A percentile compares a stretch with the other conserved stretches of the same genome.
Conservation (phyloP, 2,113 vertebrate species). For the Cranoglanis bouderius region DNA sequence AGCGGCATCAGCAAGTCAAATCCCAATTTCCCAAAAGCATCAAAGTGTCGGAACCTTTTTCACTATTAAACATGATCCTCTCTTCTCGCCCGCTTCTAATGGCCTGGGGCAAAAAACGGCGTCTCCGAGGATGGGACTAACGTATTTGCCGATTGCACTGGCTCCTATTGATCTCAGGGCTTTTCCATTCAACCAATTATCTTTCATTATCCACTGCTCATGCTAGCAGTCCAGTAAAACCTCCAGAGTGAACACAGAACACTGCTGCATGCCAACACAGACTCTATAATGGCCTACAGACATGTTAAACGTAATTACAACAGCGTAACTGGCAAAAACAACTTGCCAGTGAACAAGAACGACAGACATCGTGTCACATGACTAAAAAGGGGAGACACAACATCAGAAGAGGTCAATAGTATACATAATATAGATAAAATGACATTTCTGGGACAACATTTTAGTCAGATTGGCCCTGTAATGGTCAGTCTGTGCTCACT, state of each 20-base stretch:
- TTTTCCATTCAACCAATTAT: conserved; percentile 53
- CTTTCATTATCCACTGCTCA: conserved; percentile 52
- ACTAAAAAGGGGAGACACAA: not conserved
- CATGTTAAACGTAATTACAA: no score
- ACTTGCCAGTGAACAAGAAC: not conserved
- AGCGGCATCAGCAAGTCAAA: not conserved
- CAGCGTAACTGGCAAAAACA: not conserved
- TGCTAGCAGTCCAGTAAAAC: conserved; percentile 31
- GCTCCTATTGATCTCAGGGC: conserved; percentile 63
- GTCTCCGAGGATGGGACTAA: conserved; percentile 21
- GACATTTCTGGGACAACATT: not conserved
- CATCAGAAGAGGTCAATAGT: not conserved
- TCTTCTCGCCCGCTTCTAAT: not conserved
- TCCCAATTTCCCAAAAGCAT: not conserved
- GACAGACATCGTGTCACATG: not conserved
- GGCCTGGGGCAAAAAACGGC: not conserved
- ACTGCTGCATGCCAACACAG: not conserved
- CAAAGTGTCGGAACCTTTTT: not conserved
- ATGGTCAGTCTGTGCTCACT: not conserved
- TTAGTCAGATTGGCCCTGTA: not conserved
- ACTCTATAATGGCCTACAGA: not conserved
- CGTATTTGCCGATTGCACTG: conserved; percentile 33
- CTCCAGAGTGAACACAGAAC: not conserved
- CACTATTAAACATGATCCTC: not conserved
- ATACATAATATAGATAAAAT: not conserved